These are phyloP conservation scores for Ptychochromis oligacanthus DNA, from an alignment of 2,113 vertebrate species.

Conservation along the genomic window DNA sequence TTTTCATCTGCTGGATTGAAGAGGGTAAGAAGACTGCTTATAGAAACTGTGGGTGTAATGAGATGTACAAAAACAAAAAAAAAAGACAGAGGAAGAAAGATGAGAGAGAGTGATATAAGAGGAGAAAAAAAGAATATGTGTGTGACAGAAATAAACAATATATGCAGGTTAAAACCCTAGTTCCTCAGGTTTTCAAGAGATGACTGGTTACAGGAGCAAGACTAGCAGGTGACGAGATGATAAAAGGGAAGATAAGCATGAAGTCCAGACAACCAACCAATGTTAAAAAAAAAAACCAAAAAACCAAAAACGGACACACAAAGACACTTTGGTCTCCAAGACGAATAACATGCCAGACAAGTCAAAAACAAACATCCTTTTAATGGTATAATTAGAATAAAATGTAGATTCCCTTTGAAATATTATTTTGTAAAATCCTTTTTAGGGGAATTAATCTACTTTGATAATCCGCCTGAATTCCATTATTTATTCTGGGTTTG, in stretches of 20 bases:
- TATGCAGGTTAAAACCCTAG: background rate
- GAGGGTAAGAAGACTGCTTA: constrained; percentile 42
- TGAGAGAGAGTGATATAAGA: constrained; percentile 10
- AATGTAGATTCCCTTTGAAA: background rate
- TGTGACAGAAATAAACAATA: background rate
- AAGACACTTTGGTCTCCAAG: background rate
- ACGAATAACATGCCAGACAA: background rate
- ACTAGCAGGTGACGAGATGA: background rate
- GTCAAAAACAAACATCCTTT: background rate
- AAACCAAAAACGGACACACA: no score
- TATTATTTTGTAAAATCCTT: background rate
- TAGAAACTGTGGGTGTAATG: constrained; percentile 63
- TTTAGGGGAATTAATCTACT: background rate
- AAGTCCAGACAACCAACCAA: background rate
- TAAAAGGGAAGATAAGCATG: background rate
- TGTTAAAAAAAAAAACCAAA: background rate
- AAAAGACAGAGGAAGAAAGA: constrained; percentile 2
- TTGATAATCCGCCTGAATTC: background rate
- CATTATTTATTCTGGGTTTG: background rate
- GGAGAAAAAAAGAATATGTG: background rate
- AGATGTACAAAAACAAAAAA: constrained; percentile 43
- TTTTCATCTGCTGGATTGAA: constrained; percentile 39
- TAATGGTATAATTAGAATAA: background rate
- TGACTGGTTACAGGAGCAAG: background rate
- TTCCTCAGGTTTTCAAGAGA: background rate